phyloP scores from a whole-genome alignment of 2,797 vertebrate genomes.

The Anabacerthia variegaticeps region DNA sequence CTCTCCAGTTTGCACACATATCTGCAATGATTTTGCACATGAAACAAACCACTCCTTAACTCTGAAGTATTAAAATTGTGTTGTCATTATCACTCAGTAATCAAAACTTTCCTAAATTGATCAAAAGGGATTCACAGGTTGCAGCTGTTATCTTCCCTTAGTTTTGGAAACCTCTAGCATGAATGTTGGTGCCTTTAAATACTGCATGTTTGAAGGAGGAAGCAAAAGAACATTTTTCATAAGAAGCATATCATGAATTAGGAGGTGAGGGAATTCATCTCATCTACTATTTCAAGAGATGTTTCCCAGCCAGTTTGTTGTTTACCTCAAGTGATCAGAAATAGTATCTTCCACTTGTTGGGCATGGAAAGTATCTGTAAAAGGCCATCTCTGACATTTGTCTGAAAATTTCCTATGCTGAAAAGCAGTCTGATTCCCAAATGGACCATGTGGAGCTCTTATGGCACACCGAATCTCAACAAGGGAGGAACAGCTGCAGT shows the following conservation, averaged over 20 bases:
- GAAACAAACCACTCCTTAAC: background rate
- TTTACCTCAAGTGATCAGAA: background rate
- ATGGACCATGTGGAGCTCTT: fast-evolving
- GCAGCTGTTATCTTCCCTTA: background rate
- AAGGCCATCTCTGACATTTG: background rate
- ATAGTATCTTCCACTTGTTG: background rate
- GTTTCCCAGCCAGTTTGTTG: background rate
- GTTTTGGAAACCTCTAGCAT: background rate
- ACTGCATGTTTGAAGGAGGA: background rate
- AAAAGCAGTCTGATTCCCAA: background rate
- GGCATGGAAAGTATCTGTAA: background rate
- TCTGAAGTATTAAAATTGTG: background rate
- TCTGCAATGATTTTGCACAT: background rate
- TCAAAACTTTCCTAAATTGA: background rate
- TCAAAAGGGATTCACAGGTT: background rate
- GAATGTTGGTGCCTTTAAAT: background rate
- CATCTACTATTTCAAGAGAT: background rate
- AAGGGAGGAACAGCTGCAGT: background rate
- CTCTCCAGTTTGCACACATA: background rate
- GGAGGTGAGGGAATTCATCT: background rate
- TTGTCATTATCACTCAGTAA: background rate
- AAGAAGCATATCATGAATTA: background rate
- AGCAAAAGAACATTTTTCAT: background rate
- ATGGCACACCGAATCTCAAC: background rate
- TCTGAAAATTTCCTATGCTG: background rate